Evolutionary conservation across 1,140 invertebrate species (phyloP).

Genomic region (Diprion similis): DNA sequence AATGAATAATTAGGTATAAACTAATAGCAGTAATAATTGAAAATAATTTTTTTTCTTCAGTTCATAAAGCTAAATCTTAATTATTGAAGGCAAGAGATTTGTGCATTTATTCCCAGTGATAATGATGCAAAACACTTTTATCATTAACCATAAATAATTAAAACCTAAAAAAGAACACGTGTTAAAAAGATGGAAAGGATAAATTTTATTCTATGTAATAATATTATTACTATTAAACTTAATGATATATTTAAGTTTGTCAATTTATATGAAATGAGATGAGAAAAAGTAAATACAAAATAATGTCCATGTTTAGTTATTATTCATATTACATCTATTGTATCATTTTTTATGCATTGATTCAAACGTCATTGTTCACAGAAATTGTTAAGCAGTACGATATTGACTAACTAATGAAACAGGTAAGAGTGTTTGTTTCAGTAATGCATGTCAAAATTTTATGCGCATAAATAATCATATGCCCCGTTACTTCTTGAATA

Average conservation of each 20-base stretch:
- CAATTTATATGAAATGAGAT: constrained; percentile 45
- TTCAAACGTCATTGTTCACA: too few species aligned
- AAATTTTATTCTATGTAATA: constrained; percentile 35
- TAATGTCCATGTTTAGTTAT: constrained; percentile 41
- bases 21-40: too few species aligned
- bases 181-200: constrained; percentile 20
- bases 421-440: too few species aligned
- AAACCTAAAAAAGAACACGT: neutral
- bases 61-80: too few species aligned
- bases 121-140: neutral
- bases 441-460: too few species aligned
- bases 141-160: neutral
- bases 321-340: constrained; percentile 20
- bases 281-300: constrained; percentile 45
- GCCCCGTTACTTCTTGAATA: too few species aligned
- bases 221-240: constrained; percentile 39
- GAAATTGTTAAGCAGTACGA: too few species aligned
- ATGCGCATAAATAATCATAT: too few species aligned
- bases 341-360: neutral
- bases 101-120: constrained; percentile 1
- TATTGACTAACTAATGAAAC: too few species aligned
- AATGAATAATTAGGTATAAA: too few species aligned
- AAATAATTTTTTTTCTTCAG: too few species aligned
- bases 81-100: neutral
- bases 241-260: constrained; percentile 48